Evolutionary conservation across 2,113 vertebrate genomes (phyloP), one percentile per base, ranked within the genome.

Genomic region (Gobius niger): DNA sequence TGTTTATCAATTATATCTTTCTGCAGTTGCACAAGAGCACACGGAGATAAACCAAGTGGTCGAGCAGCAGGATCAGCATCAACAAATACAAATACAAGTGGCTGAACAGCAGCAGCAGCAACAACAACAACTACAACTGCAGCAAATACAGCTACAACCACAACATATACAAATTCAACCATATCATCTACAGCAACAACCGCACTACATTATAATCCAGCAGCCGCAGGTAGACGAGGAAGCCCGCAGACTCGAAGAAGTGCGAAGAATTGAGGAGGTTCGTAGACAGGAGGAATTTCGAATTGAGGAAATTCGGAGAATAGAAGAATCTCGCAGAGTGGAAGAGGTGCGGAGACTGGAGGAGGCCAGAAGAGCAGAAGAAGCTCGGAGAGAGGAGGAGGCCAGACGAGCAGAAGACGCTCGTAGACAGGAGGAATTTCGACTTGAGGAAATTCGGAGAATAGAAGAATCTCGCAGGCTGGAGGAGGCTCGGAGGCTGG

Each of bases 11-110:
- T n/a, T 0, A n/a, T 44, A 16, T 60, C 14, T 42, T 42, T 44
- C 7, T 42, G 40, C 52, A 89, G 85, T 65, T 72, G 41, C 13
- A 1, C 54, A 76, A 52, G 65, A 61, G 6, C 46, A 83, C 3
- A 34, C 53, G 19, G 78, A 75, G 52, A 19, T 54, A 14, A 68
- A 87, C 4, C 57, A 85, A 62, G n/a, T 4, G 9, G 10, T 34
- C 0, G 44, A 65, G 1, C 69, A 67, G n/a, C 65, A 65, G 4
- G 50, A 1, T 0, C 75, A 77, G 1, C 60, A 59, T 2, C 24
- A 24, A 24, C 24, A 24, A 24, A 2, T 24, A 1, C 24, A 24
- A 24, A 24, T 24, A 24, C 56, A 42, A 10, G 9, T 54, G 16
- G 9, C 24, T 1, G 18, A 54, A 19, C 52, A 54, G 18, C 52